phyloP scores from a whole-genome alignment of 92 coral and sea anemone species.

The Bergia puertoricense region DNA sequence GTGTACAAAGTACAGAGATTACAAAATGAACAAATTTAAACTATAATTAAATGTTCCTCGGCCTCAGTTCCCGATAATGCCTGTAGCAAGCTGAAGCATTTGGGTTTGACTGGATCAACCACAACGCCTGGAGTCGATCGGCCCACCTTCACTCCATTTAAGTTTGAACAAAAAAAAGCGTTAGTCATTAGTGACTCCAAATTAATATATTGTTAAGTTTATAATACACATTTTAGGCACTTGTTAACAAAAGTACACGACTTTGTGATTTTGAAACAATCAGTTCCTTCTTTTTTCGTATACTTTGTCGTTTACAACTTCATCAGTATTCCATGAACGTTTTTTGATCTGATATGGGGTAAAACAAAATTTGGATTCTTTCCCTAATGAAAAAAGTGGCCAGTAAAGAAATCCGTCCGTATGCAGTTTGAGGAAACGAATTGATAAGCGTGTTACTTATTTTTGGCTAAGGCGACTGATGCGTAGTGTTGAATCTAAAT shows the following conservation, averaged over 20 bases:
- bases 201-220: not conserved
- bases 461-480: not conserved
- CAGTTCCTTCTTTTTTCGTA: not conserved
- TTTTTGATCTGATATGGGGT: not conserved
- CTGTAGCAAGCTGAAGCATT: too few species aligned
- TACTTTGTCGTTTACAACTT: too few species aligned
- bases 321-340: too few species aligned
- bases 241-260: not conserved
- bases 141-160: too few species aligned
- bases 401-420: not conserved
- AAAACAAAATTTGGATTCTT: not conserved
- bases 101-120: too few species aligned
- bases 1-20: too few species aligned
- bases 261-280: not conserved
- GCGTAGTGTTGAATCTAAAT: not conserved
- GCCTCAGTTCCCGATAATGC: too few species aligned
- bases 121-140: too few species aligned
- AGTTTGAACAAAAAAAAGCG: too few species aligned
- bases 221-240: not conserved
- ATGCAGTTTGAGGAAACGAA: not conserved
- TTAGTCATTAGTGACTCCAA: not conserved
- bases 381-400: not conserved
- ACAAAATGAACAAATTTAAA: too few species aligned
- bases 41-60: too few species aligned
- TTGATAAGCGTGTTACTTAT: not conserved